Base-by-base conservation (phyloP, 2,113 vertebrate species). In the Chionodraco myersi region DNA sequence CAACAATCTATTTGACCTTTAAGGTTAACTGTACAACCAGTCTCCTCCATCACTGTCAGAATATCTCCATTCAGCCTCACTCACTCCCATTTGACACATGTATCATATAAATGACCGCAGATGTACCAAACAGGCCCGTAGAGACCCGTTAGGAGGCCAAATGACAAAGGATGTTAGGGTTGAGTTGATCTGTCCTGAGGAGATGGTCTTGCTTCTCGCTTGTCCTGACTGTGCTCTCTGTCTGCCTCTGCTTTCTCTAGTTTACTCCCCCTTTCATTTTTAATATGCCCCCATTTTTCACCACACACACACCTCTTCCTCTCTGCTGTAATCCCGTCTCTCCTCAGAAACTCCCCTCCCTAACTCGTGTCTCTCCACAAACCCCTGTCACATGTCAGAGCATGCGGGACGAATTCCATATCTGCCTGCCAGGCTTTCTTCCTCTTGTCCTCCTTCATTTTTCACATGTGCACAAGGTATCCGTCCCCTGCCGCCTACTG, bases 381-480 rank as follows among this genome's bases (percentile, higher is more conserved):
- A 77, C 41, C 67, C 62, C 72, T 5, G 68, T 92, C 88, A 89
- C 89, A 86, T 89, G 86, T 82, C 79, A 70, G 63, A 86, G 86
- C 82, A 85, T 77, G 87, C 64, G 21, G 79, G 71, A 72, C 14
- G 10, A 59, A 87, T 90, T 83, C 79, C 66, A 81, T 67, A 69
- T 87, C 64, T 49, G 54, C 59, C 69, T 59, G 63, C 73, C 56
- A 51, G 61, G 75, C 72, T 79, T 59, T 57, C 51, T 44, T 68
- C 67, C 56, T 54, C 11, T 36, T 80, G 47, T 61, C 10, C 13
- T 48, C n/a, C 45, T 48, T 48, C 54, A 57, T 70, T 80, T 83
- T 75, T 78, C 23, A 49, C 78, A 41, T 54, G 60, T 41, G 44
- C 11, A 0, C 3, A 11, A 21, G 36, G 44, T 49, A 63, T 72